Evolutionary conservation across 2,113 vertebrate species (phyloP).

Genomic region (Colius striatus): DNA sequence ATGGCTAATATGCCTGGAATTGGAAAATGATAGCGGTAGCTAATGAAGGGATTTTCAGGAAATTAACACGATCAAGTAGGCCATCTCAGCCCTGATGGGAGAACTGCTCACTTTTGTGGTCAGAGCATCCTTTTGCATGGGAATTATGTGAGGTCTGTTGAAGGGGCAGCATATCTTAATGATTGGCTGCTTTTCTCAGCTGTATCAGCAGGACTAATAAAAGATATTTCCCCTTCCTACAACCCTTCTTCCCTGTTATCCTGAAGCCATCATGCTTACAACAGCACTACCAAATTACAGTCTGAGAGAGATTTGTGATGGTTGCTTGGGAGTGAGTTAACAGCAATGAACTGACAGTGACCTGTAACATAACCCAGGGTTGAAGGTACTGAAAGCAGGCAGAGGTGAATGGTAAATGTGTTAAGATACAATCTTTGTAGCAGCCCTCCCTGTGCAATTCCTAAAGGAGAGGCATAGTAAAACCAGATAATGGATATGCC

Average conservation of each 20-base stretch:
- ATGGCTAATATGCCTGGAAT: background rate
- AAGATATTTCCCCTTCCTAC: background rate
- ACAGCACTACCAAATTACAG: background rate
- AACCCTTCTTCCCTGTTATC: background rate
- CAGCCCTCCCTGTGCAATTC: background rate
- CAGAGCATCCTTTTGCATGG: background rate
- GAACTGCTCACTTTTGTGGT: background rate
- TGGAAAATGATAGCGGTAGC: background rate
- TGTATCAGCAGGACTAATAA: background rate
- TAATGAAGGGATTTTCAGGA: conserved; percentile 8
- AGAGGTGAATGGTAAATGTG: background rate
- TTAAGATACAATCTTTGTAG: background rate
- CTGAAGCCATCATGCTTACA: background rate
- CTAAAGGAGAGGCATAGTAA: background rate
- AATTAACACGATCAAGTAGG: background rate
- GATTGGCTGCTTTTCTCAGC: background rate
- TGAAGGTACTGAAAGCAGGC: background rate
- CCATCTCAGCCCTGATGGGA: background rate
- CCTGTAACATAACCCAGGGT: background rate
- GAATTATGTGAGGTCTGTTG: background rate
- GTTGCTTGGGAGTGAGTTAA: background rate
- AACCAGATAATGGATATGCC: background rate
- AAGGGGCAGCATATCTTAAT: background rate
- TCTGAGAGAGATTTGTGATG: background rate
- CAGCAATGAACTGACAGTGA: background rate